phyloP scores from a whole-genome alignment of 2,797 vertebrate genomes.

The Ibycter americanus region DNA sequence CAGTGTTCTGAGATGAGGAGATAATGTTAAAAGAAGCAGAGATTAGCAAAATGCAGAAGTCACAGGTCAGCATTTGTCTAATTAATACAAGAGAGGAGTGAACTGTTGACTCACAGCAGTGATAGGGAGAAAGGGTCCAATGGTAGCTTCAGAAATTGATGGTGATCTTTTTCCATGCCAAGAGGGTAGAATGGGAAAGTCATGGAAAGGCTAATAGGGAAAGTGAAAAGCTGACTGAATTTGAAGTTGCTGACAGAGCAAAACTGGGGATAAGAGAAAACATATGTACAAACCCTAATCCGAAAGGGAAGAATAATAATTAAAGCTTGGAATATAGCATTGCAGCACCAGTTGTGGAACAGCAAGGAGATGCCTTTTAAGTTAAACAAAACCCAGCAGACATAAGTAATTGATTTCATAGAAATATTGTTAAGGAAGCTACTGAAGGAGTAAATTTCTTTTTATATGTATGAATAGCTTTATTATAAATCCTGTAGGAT shows the following conservation, averaged over 20 bases:
- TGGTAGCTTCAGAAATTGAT: background rate
- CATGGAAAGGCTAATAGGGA: background rate
- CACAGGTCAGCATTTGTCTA: background rate
- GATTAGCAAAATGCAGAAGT: background rate
- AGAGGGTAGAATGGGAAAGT: background rate
- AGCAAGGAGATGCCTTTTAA: background rate
- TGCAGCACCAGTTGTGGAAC: conserved; percentile 13
- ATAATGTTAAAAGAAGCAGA: background rate
- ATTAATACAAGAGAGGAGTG: background rate
- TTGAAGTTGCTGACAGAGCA: background rate
- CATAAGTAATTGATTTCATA: conserved; percentile 12
- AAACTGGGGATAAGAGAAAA: background rate
- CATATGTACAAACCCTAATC: background rate
- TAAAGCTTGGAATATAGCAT: conserved; percentile 35
- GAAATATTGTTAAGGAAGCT: conserved; percentile 4
- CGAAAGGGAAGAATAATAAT: background rate
- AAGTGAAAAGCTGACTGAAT: background rate
- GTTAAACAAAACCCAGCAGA: conserved; percentile 30
- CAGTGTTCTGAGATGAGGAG: background rate
- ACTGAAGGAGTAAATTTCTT: conserved; percentile 54
- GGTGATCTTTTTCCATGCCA: background rate
- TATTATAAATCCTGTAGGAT: conserved; percentile 65
- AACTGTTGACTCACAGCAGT: background rate
- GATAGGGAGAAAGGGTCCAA: background rate
- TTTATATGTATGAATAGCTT: conserved; percentile 56